Conservation (phyloP, 1,140 invertebrate genomes). For the Drosophila athabasca region DNA sequence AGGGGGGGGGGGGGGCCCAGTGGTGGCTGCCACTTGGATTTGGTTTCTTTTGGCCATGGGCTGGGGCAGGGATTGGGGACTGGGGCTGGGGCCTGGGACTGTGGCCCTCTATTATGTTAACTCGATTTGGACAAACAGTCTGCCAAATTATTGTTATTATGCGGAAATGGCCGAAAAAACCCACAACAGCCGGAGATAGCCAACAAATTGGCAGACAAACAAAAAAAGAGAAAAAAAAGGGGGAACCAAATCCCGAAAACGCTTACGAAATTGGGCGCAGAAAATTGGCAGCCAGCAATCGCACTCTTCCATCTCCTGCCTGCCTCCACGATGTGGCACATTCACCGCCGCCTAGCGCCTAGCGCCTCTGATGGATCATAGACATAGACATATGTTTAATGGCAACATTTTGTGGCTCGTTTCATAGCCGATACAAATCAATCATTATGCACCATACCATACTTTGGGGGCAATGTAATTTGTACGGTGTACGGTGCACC, state of each 20-base stretch:
- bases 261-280: constrained; percentile 61
- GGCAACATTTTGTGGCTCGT: constrained; percentile 58
- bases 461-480: constrained; percentile 57
- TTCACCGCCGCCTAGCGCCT: neutral
- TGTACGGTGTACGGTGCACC: constrained; percentile 47
- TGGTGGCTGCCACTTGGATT: constrained; percentile 36
- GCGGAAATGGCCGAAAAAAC: constrained; percentile 60
- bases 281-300: constrained; percentile 60
- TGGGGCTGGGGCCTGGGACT: no score
- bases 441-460: constrained; percentile 61
- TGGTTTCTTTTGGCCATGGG: constrained; percentile 53
- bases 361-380: no score
- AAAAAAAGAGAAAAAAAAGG: constrained; percentile 15
- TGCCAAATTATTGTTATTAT: constrained; percentile 78
- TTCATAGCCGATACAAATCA: constrained; percentile 77
- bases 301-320: constrained; percentile 2
- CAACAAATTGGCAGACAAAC: constrained; percentile 61
- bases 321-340: neutral
- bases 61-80: neutral
- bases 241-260: constrained; percentile 22
- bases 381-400: constrained; percentile 53
- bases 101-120: constrained; percentile 65
- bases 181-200: constrained; percentile 22
- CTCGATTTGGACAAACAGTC: constrained; percentile 80
- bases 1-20: no score